Percentiles rank a stretch among this genome's conserved stretches.
These are phyloP conservation scores for Momotus momota DNA, from an alignment of 2,797 vertebrate species.

Conservation along the genomic window DNA sequence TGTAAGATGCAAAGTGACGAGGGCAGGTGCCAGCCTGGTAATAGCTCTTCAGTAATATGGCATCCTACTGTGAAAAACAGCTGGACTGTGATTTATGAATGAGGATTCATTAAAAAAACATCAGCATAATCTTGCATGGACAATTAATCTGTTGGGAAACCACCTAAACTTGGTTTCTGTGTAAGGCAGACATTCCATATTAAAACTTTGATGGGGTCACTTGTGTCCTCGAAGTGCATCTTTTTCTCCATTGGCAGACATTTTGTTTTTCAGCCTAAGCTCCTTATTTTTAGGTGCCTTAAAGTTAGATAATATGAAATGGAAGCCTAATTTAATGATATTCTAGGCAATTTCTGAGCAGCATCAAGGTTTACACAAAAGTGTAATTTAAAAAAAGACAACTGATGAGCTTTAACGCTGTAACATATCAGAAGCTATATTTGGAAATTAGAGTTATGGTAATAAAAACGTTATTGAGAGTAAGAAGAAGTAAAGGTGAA, in stretches of 20 bases:
- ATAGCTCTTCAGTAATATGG: background rate
- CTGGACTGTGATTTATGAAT: constrained; percentile 63
- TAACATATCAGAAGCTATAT: background rate
- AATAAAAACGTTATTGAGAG: background rate
- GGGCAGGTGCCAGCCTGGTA: background rate
- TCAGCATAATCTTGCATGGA: background rate
- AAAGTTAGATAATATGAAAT: background rate
- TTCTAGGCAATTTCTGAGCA: background rate
- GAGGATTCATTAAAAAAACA: constrained; percentile 39
- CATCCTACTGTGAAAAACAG: constrained; percentile 15
- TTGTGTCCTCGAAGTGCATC: background rate
- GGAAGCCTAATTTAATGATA: background rate
- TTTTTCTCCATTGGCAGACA: background rate
- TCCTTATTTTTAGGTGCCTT: background rate
- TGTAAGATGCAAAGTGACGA: constrained; percentile 1
- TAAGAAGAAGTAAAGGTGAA: background rate
- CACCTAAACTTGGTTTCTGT: background rate
- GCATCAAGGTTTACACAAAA: background rate
- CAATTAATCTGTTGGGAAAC: background rate
- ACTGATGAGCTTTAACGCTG: background rate
- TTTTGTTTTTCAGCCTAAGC: background rate
- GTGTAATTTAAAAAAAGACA: background rate
- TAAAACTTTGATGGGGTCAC: background rate
- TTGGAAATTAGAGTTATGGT: background rate
- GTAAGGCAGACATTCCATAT: background rate